A percentile compares a stretch with the other conserved stretches of the same genome.
Evolutionary conservation across 2,797 vertebrate species (phyloP).

Genomic region (Acanthurus lineatus): DNA sequence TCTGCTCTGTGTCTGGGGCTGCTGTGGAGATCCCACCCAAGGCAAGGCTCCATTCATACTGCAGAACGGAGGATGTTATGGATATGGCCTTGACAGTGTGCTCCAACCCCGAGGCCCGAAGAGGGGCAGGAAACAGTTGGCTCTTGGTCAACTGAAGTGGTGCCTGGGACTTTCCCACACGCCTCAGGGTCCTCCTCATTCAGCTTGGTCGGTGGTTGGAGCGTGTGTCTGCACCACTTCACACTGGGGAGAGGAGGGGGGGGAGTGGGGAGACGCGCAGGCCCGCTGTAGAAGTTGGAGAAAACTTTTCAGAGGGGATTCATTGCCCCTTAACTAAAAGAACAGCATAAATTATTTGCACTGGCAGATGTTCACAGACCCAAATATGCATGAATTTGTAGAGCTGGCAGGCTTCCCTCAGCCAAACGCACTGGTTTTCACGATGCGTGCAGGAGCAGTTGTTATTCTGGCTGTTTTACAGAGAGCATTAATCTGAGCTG

Average conservation of each 20-base stretch:
- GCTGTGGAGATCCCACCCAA: conserved; percentile 69
- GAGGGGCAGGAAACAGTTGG: conserved; percentile 81
- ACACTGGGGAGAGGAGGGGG: conserved; percentile 59
- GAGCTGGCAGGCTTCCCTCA: conserved; percentile 84
- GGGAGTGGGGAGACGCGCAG: conserved; percentile 1
- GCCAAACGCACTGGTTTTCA: conserved; percentile 83
- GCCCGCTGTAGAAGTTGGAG: conserved; percentile 78
- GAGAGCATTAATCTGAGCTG: conserved; percentile 83
- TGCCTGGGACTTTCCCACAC: conserved; percentile 79
- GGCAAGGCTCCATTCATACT: conserved; percentile 61
- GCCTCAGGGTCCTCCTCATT: conserved; percentile 72
- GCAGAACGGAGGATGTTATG: conserved; percentile 64
- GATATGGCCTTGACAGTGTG: conserved; percentile 67
- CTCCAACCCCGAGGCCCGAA: conserved; percentile 69
- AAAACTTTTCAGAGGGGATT: conserved; percentile 84
- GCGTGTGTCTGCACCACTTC: conserved; percentile 81
- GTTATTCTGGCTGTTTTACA: conserved; percentile 80
- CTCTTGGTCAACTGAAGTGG: conserved; percentile 72
- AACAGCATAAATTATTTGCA: conserved; percentile 89
- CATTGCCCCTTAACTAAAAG: conserved; percentile 83
- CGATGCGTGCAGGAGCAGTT: conserved; percentile 84
- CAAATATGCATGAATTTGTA: conserved; percentile 92
- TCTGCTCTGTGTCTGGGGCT: conserved; percentile 55
- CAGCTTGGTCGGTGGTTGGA: conserved; percentile 73
- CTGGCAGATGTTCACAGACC: conserved; percentile 90